phyloP scores from a whole-genome alignment of 2,888 invertebrate species.

The Cenopis cana region DNA sequence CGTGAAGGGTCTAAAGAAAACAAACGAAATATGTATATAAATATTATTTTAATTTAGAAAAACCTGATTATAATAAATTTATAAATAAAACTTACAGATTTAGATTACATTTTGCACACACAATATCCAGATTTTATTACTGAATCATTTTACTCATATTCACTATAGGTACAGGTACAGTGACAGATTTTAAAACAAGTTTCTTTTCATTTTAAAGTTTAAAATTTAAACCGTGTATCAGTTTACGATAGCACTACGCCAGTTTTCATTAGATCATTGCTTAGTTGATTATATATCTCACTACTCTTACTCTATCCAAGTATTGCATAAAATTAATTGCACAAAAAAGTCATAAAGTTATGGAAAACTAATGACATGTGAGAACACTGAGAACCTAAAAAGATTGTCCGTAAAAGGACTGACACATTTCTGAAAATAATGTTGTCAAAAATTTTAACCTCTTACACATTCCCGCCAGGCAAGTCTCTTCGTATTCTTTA shows the following conservation, averaged over 20 bases:
- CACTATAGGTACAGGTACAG: neutral
- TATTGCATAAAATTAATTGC: conserved; percentile 19
- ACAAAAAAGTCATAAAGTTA: neutral
- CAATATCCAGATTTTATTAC: neutral
- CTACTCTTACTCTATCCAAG: conserved; percentile 4
- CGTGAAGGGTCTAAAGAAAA: conserved; percentile 14
- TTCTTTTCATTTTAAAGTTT: neutral
- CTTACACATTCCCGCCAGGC: no score
- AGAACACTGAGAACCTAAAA: no score
- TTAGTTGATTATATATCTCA: neutral
- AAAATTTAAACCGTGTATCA: neutral
- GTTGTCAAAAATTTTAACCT: no score
- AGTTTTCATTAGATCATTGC: neutral
- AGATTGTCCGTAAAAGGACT: no score
- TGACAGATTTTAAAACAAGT: neutral
- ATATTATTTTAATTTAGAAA: conserved; percentile 40
- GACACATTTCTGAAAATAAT: no score
- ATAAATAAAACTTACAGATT: conserved; percentile 27
- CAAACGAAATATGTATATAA: conserved; percentile 19
- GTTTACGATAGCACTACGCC: neutral
- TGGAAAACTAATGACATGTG: no score
- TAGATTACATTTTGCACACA: neutral
- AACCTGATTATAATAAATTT: conserved; percentile 31
- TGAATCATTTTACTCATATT: neutral
- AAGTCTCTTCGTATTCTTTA: no score